A percentile compares a stretch with the other conserved stretches of the same genome.
Evolutionary conservation across 2,888 invertebrate genomes (phyloP).

Genomic region (Eupithecia tripunctaria): DNA sequence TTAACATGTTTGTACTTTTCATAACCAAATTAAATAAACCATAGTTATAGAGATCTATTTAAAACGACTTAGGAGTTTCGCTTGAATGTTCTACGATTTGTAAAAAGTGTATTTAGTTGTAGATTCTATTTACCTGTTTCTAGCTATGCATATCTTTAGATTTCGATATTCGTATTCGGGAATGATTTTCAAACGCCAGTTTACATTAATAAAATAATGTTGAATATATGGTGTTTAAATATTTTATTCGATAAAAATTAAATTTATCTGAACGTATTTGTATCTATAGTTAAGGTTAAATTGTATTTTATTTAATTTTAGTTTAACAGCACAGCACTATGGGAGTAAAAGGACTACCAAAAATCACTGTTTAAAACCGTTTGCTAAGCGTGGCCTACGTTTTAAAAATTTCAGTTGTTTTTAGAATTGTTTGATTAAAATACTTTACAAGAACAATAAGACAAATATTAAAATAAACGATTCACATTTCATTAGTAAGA

Average conservation of each 20-base stretch:
- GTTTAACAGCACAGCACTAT: conserved; percentile 12
- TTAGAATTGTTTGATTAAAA: neutral
- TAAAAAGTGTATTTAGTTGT: conserved; percentile 84
- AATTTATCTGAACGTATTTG: conserved; percentile 31
- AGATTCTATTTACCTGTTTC: conserved; percentile 81
- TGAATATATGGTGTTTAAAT: conserved; percentile 21
- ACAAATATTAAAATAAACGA: neutral
- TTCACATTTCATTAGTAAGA: neutral
- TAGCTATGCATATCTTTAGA: conserved; percentile 83
- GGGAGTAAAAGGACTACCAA: conserved; percentile 10
- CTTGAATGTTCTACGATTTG: conserved; percentile 78
- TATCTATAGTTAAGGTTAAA: conserved; percentile 23
- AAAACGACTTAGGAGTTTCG: conserved; percentile 75
- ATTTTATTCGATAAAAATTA: conserved; percentile 19
- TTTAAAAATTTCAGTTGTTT: neutral
- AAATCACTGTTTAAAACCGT: neutral
- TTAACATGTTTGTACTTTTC: conserved; percentile 52
- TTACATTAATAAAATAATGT: neutral
- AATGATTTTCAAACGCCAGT: conserved; percentile 50
- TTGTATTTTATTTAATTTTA: conserved; percentile 15
- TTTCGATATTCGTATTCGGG: conserved; percentile 66
- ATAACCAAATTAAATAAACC: conserved; percentile 55
- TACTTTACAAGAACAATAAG: neutral
- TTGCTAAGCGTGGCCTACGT: conserved; percentile 3
- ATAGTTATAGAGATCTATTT: conserved; percentile 69